phyloP scores from a whole-genome alignment of 1,140 invertebrate species.

The Heliconius nattereri region DNA sequence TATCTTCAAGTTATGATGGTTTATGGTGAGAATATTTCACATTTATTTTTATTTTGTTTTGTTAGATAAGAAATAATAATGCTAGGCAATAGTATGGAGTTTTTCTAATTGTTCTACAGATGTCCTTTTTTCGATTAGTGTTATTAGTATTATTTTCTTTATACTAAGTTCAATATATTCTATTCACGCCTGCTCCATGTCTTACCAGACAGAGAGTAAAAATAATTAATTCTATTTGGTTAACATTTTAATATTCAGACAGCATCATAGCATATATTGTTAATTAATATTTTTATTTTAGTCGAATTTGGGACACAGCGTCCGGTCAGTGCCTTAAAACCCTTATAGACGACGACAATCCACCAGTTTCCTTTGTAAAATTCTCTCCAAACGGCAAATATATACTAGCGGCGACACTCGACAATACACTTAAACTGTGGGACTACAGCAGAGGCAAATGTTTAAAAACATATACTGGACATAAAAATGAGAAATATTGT shows the following conservation, averaged over 20 bases:
- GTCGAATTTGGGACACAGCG: conserved; percentile 99
- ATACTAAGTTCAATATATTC: too few relatives aligned
- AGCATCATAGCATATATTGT: background rate
- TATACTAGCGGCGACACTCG: conserved; percentile 98
- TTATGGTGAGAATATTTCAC: conserved; percentile 88
- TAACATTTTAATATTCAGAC: too few relatives aligned
- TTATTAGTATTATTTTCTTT: too few relatives aligned
- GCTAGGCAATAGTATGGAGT: too few relatives aligned
- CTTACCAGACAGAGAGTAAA: too few relatives aligned
- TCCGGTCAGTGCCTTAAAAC: conserved; percentile 99
- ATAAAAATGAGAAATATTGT: conserved; percentile 99
- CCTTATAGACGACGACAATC: conserved; percentile 98
- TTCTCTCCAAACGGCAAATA: conserved; percentile 99
- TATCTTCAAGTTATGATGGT: conserved; percentile 99
- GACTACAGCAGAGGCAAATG: conserved; percentile 99
- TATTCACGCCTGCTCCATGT: too few relatives aligned
- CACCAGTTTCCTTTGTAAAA: conserved; percentile 99
- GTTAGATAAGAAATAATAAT: too few relatives aligned
- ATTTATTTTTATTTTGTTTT: background rate
- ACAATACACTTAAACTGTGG: conserved; percentile 99
- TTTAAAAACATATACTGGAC: conserved; percentile 98
- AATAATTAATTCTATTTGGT: too few relatives aligned
- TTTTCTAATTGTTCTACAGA: too few relatives aligned
- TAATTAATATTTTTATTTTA: conserved; percentile 74
- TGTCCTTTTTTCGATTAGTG: too few relatives aligned